Base-by-base conservation (phyloP, 2,888 invertebrate species). In the Lepas anatifera region DNA sequence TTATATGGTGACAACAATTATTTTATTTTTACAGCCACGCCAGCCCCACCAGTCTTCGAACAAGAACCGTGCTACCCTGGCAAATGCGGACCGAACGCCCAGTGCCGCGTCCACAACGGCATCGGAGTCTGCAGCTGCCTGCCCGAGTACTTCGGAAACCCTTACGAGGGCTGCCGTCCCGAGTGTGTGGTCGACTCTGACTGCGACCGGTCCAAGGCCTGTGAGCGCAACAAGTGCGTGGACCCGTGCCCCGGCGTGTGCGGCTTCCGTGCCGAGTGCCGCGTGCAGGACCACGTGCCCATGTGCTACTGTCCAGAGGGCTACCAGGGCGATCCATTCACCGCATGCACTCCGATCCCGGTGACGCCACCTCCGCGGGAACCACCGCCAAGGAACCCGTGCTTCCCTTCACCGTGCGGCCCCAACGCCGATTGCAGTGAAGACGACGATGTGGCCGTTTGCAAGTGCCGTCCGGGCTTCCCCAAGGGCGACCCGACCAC, bases 171-270 rank as follows among this genome's bases (percentile, higher is more conserved):
- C 63, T 92, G 91, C 85, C 89, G 74, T 87, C 89, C 92, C 76
- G 89, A 91, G 81, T 92, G 92, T 78, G 87, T 89, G 75, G 86
- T 89, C 71, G 90, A 90, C 77, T 87, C 89, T 0, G 92, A 92
- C 78, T 92, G 92, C 77, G 77, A 84, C 89, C 79, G 84, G 87
- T 74, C 73, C 69, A 90, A 90, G 25, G 91, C 90, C n/a, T 92
- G 92, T 77, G 86, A 92, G 41, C 87, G 87, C 74, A 89, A 68
- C 29, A 39, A 71, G 69, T 90, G 90, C 77, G 81, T 80, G 72
- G 87, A 90, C 78, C 90, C 90, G 27, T 90, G 90, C 78, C 81
- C 84, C 3, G 88, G 88, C 68, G 86, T 86, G 25, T 52, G 32
- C 91, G 78, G 86, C 85, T 25, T 87, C 89, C 8, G 92, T 92